A percentile compares a stretch with the other conserved stretches of the same genome.
phyloP scores from a whole-genome alignment of 1,140 invertebrate genomes.

The Himalopsyche phryganea region DNA sequence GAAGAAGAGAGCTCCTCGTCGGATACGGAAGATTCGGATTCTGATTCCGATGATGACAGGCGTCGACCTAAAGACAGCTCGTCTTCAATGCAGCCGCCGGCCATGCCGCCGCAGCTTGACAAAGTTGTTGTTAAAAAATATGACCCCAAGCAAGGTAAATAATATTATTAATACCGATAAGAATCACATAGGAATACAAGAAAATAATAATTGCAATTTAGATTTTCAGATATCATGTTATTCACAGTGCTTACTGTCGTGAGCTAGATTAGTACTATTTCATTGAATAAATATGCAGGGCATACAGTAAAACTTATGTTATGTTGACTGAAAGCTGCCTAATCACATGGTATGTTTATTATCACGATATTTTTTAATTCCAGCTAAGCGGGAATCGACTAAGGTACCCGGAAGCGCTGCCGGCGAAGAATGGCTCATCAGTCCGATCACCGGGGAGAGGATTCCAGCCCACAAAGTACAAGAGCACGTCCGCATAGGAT shows the following conservation, averaged over 20 bases:
- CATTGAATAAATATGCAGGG: too few relatives aligned
- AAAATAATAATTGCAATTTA: too few relatives aligned
- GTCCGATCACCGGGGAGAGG: conserved; percentile 95
- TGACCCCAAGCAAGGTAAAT: conserved; percentile 79
- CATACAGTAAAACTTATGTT: too few relatives aligned
- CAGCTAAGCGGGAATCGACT: conserved; percentile 42
- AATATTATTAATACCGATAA: too few relatives aligned
- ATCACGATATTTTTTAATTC: conserved; percentile 3
- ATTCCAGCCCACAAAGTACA: conserved; percentile 96
- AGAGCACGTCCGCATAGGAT: conserved; percentile 95
- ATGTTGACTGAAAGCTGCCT: too few relatives aligned
- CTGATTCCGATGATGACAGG: conserved; percentile 48
- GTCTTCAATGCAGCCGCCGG: conserved; percentile 58
- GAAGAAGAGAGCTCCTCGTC: conserved; percentile 80
- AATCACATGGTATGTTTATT: too few relatives aligned
- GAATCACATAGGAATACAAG: too few relatives aligned
- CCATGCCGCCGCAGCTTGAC: conserved; percentile 83
- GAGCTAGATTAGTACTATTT: too few relatives aligned
- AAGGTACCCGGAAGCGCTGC: conserved; percentile 51
- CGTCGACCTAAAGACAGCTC: conserved; percentile 49
- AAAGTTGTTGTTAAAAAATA: conserved; percentile 97
- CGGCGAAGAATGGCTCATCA: conserved; percentile 91
- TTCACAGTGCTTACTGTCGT: too few relatives aligned
- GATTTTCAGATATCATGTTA: too few relatives aligned
- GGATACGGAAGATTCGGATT: conserved; percentile 64